A percentile compares a stretch with the other conserved stretches of the same genome.
These are phyloP conservation scores for Idaea biselata DNA, from an alignment of 2,888 invertebrate genomes.

Conservation along the genomic window DNA sequence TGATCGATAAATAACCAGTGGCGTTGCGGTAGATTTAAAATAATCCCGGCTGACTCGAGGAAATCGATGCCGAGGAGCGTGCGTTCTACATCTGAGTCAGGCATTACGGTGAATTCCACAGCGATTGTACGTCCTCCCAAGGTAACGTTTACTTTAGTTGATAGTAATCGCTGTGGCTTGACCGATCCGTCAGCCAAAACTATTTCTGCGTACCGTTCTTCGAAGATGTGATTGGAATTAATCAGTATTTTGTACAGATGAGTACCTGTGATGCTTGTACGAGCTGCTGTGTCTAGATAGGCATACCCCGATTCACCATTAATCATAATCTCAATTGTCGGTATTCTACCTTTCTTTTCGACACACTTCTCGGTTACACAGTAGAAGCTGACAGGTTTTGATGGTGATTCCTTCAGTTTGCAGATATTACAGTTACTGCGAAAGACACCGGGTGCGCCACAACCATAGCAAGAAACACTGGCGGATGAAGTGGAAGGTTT, in stretches of 20 bases:
- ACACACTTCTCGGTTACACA: not conserved
- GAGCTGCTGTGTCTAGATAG: not conserved
- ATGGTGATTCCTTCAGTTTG: not conserved
- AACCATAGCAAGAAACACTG: not conserved
- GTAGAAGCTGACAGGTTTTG: not conserved
- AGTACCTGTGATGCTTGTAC: not conserved
- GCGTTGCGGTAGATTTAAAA: conserved; percentile 8
- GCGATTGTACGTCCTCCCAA: not conserved
- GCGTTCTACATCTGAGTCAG: too few species aligned
- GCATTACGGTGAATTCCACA: not conserved
- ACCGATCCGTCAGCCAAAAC: too few species aligned
- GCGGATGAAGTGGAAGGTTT: not conserved
- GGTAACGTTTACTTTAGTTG: too few species aligned
- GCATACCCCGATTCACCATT: not conserved
- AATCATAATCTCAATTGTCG: too few species aligned
- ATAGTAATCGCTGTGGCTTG: too few species aligned
- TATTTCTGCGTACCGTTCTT: too few species aligned
- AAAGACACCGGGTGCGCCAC: not conserved
- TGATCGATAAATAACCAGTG: conserved; percentile 37
- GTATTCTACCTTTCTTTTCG: not conserved
- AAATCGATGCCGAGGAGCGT: conserved; percentile 14
- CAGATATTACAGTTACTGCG: not conserved
- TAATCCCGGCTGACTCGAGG: conserved; percentile 20
- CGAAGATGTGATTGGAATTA: too few species aligned
- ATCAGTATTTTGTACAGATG: not conserved